These are phyloP conservation scores for Porites evermanni DNA, from an alignment of 92 coral and sea anemone genomes.

Conservation along the genomic window DNA sequence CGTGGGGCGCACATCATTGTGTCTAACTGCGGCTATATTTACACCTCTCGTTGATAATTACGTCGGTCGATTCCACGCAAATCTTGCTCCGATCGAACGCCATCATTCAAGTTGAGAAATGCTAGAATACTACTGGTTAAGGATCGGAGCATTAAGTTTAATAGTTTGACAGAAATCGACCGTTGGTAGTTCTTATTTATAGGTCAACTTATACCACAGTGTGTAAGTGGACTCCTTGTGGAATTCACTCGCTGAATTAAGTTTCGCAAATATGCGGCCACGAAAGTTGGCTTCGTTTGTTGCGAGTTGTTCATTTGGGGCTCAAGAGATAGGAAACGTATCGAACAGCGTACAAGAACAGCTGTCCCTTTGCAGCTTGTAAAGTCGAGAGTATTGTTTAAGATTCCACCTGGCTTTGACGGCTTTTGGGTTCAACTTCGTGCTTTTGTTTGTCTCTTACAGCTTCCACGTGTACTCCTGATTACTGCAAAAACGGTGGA, in stretches of 20 bases:
- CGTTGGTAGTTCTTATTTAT: conserved; percentile 17
- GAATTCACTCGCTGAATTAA: conserved; percentile 43
- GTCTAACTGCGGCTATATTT: conserved; percentile 46
- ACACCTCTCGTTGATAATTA: conserved; percentile 21
- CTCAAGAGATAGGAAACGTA: conserved; percentile 8
- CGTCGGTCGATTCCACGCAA: conserved; percentile 1
- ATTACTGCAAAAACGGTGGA: conserved; percentile 90
- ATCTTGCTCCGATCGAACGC: conserved; percentile 10
- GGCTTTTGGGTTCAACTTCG: conserved; percentile 44
- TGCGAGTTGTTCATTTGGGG: conserved; percentile 6
- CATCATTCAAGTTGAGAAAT: conserved; percentile 8
- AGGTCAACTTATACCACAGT: conserved; percentile 14
- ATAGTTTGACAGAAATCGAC: conserved; percentile 33
- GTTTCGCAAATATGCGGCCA: conserved; percentile 41
- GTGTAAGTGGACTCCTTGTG: conserved; percentile 23
- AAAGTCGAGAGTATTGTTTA: conserved; percentile 44
- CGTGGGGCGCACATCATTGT: conserved; percentile 43
- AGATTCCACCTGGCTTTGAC: conserved; percentile 72
- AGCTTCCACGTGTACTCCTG: conserved; percentile 87
- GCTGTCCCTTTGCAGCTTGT: conserved; percentile 55
- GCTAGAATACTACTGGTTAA: neutral
- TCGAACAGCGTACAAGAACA: conserved; percentile 22
- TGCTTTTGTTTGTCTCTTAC: conserved; percentile 51
- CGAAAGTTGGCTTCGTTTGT: neutral
- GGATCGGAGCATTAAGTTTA: neutral